A percentile compares a stretch with the other conserved stretches of the same genome.
Conservation (phyloP, 1,140 invertebrate genomes). For the Drosophila parvula region DNA sequence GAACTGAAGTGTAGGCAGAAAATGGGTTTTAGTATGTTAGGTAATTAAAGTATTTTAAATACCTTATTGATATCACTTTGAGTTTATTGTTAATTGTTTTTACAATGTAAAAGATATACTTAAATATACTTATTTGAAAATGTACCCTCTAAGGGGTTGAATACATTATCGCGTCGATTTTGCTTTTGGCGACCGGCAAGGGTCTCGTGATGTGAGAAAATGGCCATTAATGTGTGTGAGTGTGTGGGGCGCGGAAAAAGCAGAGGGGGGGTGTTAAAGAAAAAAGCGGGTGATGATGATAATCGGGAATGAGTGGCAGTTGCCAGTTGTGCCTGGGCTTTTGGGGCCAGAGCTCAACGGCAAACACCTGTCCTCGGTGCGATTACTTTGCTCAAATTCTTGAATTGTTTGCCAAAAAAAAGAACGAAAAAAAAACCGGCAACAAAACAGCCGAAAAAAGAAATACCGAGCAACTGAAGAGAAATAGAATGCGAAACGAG, state of each 20-base stretch:
- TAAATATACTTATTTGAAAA: no score
- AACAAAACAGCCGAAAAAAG: slow-evolving; percentile 6
- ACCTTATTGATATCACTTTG: no score
- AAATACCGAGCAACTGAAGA: slow-evolving; percentile 7
- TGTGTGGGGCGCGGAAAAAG: no score
- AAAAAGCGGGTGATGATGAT: slow-evolving; percentile 12
- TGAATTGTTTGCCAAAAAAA: slow-evolving; percentile 38
- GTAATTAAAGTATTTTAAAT: no score
- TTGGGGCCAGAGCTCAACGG: slow-evolving; percentile 47
- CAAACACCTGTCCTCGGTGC: slow-evolving; percentile 66
- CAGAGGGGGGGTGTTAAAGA: neutral
- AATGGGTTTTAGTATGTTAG: no score
- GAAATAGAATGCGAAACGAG: slow-evolving; percentile 30
- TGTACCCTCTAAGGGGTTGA: no score
- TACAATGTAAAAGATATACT: no score
- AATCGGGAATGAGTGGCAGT: slow-evolving; percentile 20
- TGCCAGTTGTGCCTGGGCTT: slow-evolving; percentile 7
- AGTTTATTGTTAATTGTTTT: no score
- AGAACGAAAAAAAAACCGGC: slow-evolving; percentile 9
- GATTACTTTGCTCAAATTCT: slow-evolving; percentile 36
- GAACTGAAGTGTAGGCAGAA: no score
- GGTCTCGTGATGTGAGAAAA: slow-evolving; percentile 47
- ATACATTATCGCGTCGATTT: neutral
- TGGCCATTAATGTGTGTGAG: slow-evolving; percentile 13
- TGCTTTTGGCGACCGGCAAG: slow-evolving; percentile 10